Base-by-base conservation (phyloP, 2,888 invertebrate genomes). In the Lutraria lutraria region DNA sequence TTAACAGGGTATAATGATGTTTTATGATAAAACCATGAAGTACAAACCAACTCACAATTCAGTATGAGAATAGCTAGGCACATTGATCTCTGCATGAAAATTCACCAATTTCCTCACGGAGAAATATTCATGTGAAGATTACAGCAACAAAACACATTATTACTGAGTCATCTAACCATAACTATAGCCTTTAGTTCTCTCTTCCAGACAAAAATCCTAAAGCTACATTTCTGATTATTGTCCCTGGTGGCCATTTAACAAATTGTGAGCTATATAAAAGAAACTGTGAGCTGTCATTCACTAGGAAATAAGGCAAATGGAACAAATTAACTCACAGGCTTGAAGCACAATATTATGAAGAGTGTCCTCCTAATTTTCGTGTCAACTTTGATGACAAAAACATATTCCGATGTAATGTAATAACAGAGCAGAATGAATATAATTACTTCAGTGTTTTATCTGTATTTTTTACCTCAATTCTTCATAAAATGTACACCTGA, bases 191-290 rank as follows among this genome's bases (percentile, higher is more conserved):
- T 1, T 21, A 63, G 25, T n/a, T 1, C 25, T 63, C 63, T 63
- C n/a, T 63, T 12, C 8, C n/a, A 63, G 63, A 63, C n/a, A 63
- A 25, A n/a, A 63, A 25, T 63, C 63, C 63, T 63, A 10, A 3
- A 63, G 63, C 63, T 63, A 63, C 25, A 63, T 63, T 63, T 63
- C n/a, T 63, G 63, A 63, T 63, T 63, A 63, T 25, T 19, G 63
- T 63, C 63, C 63, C 63, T 12, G 12, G 63, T 19, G 63, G 25
- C 63, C 63, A 63, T n/a, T 63, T 63, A 63, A 25, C 25, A 63
- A 63, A 63, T 63, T 63, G 63, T 63, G 63, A 63, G 10, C 63
- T 21, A 3, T 63, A 63, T 10, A 4, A 25, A 63, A 25, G 63
- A 63, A 63, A 63, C 25, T 21, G n/a, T 10, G 25, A 63, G 21